Evolutionary conservation across 2,888 invertebrate genomes (phyloP), one percentile per base, ranked within the genome.

Genomic region (Yponomeuta plumbellus): DNA sequence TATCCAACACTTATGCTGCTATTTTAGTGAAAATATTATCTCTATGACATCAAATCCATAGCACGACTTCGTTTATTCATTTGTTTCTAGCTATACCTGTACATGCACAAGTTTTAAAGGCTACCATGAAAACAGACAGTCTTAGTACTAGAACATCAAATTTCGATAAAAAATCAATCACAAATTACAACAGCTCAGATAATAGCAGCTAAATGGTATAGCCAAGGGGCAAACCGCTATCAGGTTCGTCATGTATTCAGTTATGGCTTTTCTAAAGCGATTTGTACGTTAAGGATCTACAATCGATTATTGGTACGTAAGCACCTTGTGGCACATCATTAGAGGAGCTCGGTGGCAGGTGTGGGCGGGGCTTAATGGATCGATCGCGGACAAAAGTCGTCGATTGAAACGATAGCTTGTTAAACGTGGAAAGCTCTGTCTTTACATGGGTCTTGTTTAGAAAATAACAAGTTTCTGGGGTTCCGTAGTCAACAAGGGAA

Each of bases 341-440:
- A 82, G 80, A 22, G 5, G 40, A 17, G 44, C 44, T 77, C 81
- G 71, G 80, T 80, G 75, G 80, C 80, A 80, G 68, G 84, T 85
- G 88, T 89, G 83, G 88, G 88, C 80, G 85, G 84, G 80, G 82
- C 80, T 78, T 83, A 86, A 88, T 84, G 79, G 83, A 83, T 84
- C 77, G 75, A 71, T 77, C 78, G 69, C 66, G 75, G 80, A 86
- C 76, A 84, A 85, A 86, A 86, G 84, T 87, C 85, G 85, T 85
- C 83, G 82, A 85, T 83, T 83, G 85, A 84, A 85, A 52, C 44
- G 44, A 52, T 52, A 17, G 44, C 44, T 52, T 13, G 44, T 52
- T 52, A 52, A 52, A 52, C 17, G 44, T 17, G 44, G 44, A 52
- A 17, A 52, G 44, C 44, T 52, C 34, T 34, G 34, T 34, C 34